Percentiles rank a stretch among this genome's conserved stretches.
phyloP scores from a whole-genome alignment of 2,797 vertebrate species.

The Hybognathus amarus region DNA sequence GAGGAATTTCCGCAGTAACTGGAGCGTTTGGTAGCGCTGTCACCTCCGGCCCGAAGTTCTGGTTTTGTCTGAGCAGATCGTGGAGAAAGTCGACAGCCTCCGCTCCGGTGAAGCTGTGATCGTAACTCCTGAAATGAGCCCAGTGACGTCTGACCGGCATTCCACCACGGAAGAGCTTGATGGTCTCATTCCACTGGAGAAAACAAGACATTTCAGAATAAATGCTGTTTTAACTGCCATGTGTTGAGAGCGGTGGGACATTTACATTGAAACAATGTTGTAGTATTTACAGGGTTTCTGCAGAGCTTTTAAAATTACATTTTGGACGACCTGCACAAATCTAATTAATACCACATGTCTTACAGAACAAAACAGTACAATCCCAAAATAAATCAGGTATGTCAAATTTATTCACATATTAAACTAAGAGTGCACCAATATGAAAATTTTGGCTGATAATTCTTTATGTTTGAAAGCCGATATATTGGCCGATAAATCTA shows the following conservation, averaged over 20 bases:
- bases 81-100: conserved; percentile 90
- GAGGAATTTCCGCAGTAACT: conserved; percentile 92
- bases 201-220: neutral
- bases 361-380: too few relatives aligned
- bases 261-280: neutral
- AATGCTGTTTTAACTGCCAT: neutral
- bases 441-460: too few relatives aligned
- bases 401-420: neutral
- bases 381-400: too few relatives aligned
- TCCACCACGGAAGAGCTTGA: conserved; percentile 88
- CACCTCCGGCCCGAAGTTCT: conserved; percentile 94
- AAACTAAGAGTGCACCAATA: too few relatives aligned
- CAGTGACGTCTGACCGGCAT: conserved; percentile 91
- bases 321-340: neutral
- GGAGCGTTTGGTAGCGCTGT: conserved; percentile 90
- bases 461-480: too few relatives aligned
- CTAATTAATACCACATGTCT: too few relatives aligned
- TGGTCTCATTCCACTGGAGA: conserved; percentile 93
- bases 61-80: conserved; percentile 83
- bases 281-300: neutral
- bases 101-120: conserved; percentile 86
- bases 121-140: conserved; percentile 88
- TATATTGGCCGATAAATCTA: too few relatives aligned
- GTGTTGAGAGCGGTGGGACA: neutral
- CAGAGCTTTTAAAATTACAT: neutral